phyloP scores from a whole-genome alignment of 2,113 vertebrate genomes.

The Leucopsar rothschildi region DNA sequence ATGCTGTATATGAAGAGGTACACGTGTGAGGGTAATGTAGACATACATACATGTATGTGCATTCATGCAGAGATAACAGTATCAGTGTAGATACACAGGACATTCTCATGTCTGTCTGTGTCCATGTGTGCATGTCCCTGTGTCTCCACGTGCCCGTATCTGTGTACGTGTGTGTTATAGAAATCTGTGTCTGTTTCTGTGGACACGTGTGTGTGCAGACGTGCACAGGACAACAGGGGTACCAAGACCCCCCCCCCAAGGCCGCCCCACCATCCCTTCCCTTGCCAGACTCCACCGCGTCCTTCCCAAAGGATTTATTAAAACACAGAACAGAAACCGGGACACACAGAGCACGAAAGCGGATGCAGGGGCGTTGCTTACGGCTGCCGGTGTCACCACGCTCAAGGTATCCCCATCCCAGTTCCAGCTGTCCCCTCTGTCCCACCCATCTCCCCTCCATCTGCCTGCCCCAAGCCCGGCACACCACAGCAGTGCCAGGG shows the following conservation, averaged over 20 bases:
- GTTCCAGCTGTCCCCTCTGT: background rate
- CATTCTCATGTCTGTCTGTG: background rate
- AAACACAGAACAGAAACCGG: conserved; percentile 75
- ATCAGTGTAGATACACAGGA: background rate
- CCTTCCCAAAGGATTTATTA: conserved; percentile 78
- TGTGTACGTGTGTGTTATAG: accelerated
- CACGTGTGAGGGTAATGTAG: background rate
- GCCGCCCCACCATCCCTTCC: background rate
- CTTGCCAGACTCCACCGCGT: background rate
- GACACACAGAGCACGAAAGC: conserved; percentile 67
- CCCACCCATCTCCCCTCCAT: background rate
- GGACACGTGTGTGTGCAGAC: too few species aligned
- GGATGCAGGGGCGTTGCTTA: background rate
- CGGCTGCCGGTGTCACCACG: background rate
- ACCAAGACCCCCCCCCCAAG: accelerated
- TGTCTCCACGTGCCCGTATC: accelerated
- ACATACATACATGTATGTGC: too few species aligned
- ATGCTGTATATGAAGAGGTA: background rate
- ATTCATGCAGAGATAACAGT: background rate
- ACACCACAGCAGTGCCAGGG: background rate
- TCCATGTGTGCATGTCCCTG: background rate
- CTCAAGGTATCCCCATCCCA: background rate
- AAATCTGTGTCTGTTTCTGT: accelerated
- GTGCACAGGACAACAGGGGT: accelerated
- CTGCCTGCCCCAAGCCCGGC: background rate